Base-by-base conservation (phyloP, 2,797 vertebrate genomes). In the Varecia variegata region DNA sequence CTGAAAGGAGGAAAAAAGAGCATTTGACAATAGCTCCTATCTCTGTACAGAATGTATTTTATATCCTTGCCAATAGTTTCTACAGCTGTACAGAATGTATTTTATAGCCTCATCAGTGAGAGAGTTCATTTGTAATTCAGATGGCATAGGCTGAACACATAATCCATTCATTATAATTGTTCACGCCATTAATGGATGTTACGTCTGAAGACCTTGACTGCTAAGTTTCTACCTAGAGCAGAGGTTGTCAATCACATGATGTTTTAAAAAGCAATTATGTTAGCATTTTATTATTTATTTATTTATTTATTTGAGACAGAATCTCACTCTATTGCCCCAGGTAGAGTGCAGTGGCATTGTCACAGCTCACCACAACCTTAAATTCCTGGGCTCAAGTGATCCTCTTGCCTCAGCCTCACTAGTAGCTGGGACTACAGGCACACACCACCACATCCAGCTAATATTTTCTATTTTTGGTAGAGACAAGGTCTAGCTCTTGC, bases 71-170 rank as follows among this genome's bases (percentile, higher is more conserved):
- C 4, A 67, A 71, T 65, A 84, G 79, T 77, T 93, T 30, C 71
- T 86, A 88, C 38, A 97, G 80, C 70, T 86, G 7, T 79, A 45
- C 18, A 81, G 40, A 89, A 54, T 62, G 2, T 83, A 65, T 80
- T 95, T 94, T 95, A 67, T 88, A 73, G 0, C 8, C 17, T 74
- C 27, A 7, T 45, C 60, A 81, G 27, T 85, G 30, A 92, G 60
- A 92, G 47, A 79, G 21, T 68, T 93, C 81, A 35, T 60, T 88
- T 95, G 67, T 84, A 94, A 96, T 94, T 97, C 62, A 86, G 38
- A 82, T 96, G 50, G 56, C 23, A 32, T 25, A 86, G 70, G 9
- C 70, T 50, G 58, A 79, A 76, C 17, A 70, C 40, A 52, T 52
- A 71, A 73, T 91, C 30, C 47, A 40, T 94, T 96, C 58, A 90